These are phyloP conservation scores for Bagarius yarrelli DNA, from an alignment of 2,113 vertebrate genomes.

Conservation along the genomic window DNA sequence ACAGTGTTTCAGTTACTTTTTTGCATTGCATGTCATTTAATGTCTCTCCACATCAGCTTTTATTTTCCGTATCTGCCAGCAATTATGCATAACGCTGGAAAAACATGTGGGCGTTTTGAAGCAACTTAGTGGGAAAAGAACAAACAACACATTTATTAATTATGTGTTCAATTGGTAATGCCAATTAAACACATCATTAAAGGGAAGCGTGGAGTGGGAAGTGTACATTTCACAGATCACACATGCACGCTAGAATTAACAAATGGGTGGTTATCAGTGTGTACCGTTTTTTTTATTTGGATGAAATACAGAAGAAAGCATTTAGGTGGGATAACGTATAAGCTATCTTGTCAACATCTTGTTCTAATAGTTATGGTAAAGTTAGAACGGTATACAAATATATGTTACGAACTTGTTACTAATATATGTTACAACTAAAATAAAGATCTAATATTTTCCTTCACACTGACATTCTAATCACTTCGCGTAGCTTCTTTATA, in stretches of 20 bases:
- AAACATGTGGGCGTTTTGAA: conserved; percentile 27
- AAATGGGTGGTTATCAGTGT: conserved; percentile 9
- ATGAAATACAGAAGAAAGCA: conserved; percentile 2
- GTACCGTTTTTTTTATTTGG: neutral
- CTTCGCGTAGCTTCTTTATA: neutral
- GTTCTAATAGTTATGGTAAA: no score
- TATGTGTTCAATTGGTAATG: conserved; percentile 34
- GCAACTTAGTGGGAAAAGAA: conserved; percentile 33
- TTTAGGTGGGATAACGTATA: neutral
- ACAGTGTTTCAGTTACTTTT: neutral
- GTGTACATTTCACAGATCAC: conserved; percentile 38
- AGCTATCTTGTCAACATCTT: neutral
- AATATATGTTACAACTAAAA: conserved; percentile 48
- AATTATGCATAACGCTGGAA: neutral
- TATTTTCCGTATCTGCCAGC: conserved; percentile 11
- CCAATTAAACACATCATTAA: conserved; percentile 38
- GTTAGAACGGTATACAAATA: no score
- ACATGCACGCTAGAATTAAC: conserved; percentile 31
- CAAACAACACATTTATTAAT: conserved; percentile 44
- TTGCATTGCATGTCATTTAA: neutral
- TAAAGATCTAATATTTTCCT: neutral
- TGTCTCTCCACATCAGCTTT: conserved; percentile 13
- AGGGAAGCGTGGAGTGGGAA: conserved; percentile 35
- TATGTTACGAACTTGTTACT: no score
- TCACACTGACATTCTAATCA: neutral